Percentiles rank a stretch among this genome's conserved stretches.
phyloP scores from a whole-genome alignment of 2,113 vertebrate species.

The Oxyura jamaicensis region DNA sequence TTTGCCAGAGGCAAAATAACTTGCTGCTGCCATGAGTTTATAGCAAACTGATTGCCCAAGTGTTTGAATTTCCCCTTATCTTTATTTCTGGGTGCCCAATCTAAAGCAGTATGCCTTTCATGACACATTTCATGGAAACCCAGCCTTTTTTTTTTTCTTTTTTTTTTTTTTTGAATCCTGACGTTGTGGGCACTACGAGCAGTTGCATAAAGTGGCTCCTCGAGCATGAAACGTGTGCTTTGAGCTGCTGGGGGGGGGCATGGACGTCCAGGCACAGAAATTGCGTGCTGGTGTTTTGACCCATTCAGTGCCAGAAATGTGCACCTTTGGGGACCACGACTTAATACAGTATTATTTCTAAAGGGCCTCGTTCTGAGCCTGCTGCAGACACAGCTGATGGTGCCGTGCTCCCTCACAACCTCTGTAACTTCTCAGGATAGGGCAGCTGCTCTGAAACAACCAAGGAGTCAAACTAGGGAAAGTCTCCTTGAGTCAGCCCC shows the following conservation, averaged over 20 bases:
- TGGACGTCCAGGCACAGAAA: too few relatives aligned
- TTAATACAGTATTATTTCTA: background rate
- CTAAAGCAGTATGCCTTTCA: background rate
- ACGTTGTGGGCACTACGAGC: fast-evolving
- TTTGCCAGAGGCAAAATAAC: conserved; percentile 4
- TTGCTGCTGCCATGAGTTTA: background rate
- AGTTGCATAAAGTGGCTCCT: background rate
- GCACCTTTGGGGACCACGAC: background rate
- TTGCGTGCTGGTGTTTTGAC: background rate
- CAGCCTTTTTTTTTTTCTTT: background rate
- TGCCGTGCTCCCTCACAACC: background rate
- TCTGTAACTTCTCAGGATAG: background rate
- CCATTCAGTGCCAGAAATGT: background rate
- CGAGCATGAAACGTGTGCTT: background rate
- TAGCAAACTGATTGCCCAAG: background rate
- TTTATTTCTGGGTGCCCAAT: background rate
- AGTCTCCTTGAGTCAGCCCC: background rate
- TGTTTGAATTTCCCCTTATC: background rate
- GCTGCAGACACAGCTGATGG: background rate
- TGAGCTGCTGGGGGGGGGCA: too few relatives aligned
- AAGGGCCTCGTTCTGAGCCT: background rate
- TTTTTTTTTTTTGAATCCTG: too few relatives aligned
- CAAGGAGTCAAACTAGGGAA: background rate
- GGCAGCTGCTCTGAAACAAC: background rate
- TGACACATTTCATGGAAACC: background rate